phyloP scores from a whole-genome alignment of 2,113 vertebrate species.

The Alectura lathami region DNA sequence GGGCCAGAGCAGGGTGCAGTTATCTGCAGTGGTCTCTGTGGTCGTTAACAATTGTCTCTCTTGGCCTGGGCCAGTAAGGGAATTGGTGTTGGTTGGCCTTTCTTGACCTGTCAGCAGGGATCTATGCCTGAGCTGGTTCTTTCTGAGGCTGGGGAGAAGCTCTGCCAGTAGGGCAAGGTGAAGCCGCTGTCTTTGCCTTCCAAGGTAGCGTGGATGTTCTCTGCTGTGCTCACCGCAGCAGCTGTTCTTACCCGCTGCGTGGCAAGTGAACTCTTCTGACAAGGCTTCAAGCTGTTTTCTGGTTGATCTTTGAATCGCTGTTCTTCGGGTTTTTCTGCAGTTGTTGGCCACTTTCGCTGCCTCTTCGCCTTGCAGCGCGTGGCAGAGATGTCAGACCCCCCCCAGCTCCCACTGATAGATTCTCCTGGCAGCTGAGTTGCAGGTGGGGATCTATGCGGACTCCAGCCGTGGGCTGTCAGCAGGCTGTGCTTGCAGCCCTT shows the following conservation, averaged over 20 bases:
- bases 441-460: not conserved
- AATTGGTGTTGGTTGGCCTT: conserved; percentile 21
- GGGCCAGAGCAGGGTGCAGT: conserved; percentile 5
- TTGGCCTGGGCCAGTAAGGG: not conserved
- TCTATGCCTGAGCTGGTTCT: not conserved
- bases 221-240: conserved; percentile 1
- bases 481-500: conserved; percentile 13
- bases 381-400: not conserved
- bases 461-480: not conserved
- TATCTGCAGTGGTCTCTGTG: not conserved
- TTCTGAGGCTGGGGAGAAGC: not conserved
- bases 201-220: not conserved
- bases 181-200: not conserved
- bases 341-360: not conserved
- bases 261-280: not conserved
- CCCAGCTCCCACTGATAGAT: not conserved
- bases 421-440: not conserved
- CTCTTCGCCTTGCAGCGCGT: not conserved
- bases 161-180: not conserved
- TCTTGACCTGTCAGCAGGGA: conserved; percentile 13
- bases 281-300: conserved; percentile 33
- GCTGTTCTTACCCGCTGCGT: not conserved
- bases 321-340: conserved; percentile 21
- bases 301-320: not conserved
- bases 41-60: not conserved